phyloP scores from a whole-genome alignment of 1,140 invertebrate genomes.

The Melanaphis sacchari region DNA sequence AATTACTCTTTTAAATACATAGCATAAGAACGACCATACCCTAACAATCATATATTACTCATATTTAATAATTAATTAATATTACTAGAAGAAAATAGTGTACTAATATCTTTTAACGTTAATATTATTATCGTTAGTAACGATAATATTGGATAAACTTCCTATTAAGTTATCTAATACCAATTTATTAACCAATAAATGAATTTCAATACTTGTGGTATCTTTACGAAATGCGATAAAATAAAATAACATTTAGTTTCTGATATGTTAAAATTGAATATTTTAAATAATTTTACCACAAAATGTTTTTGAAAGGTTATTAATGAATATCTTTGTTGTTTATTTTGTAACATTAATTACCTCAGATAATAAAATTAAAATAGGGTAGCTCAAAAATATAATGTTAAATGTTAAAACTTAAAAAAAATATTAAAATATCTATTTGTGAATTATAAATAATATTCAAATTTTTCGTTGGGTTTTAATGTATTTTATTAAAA shows the following conservation, averaged over 20 bases:
- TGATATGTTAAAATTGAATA: background rate
- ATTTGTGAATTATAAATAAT: too few species aligned
- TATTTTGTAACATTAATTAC: background rate
- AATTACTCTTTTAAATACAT: background rate
- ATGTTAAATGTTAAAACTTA: too few species aligned
- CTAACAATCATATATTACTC: background rate
- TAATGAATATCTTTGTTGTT: background rate
- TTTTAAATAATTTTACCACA: background rate
- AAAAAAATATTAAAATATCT: too few species aligned
- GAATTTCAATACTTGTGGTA: background rate
- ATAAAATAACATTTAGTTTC: background rate
- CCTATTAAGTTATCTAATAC: background rate
- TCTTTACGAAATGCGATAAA: background rate
- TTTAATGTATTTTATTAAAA: background rate
- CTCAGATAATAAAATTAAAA: background rate
- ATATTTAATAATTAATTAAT: background rate
- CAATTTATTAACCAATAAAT: background rate
- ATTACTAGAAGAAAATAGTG: background rate
- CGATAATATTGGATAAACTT: background rate
- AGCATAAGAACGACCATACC: background rate
- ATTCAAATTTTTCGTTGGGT: background rate
- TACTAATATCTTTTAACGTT: too few species aligned
- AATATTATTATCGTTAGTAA: background rate
- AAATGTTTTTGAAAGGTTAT: background rate
- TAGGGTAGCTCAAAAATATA: background rate